Conservation (phyloP, 2,797 vertebrate genomes). For the Rhynchotus rufescens region DNA sequence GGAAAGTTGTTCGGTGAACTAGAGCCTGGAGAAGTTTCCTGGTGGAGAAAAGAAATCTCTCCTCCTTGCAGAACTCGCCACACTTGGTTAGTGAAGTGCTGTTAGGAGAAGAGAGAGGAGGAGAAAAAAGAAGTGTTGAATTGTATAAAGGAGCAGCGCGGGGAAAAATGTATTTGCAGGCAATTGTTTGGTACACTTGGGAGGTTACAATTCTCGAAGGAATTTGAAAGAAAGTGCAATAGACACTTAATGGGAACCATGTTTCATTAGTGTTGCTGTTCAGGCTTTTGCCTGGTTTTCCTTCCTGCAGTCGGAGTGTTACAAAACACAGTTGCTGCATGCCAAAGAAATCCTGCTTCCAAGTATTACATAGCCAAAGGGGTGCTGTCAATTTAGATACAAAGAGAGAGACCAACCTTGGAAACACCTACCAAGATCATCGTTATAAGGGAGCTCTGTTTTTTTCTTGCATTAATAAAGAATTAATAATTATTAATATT, state of each 20-base stretch:
- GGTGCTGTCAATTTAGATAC: constrained; percentile 37
- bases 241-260: constrained; percentile 45
- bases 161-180: constrained; percentile 30
- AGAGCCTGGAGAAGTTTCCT: background rate
- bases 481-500: too few species aligned
- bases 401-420: background rate
- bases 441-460: background rate
- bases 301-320: background rate
- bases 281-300: background rate
- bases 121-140: background rate
- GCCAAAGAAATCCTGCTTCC: constrained; percentile 18
- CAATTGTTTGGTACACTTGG: constrained; percentile 31
- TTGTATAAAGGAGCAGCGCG: background rate
- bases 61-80: background rate
- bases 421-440: background rate
- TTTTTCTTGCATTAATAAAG: background rate
- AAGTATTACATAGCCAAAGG: background rate
- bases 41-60: background rate
- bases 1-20: background rate
- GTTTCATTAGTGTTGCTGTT: constrained; percentile 9
- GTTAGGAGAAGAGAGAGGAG: background rate
- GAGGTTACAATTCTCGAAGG: constrained; percentile 26
- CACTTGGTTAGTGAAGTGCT: background rate
- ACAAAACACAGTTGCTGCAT: background rate
- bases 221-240: background rate